Evolutionary conservation across 2,888 invertebrate species (phyloP), one percentile per base, ranked within the genome.

Genomic region (Physocephala rufipes): DNA sequence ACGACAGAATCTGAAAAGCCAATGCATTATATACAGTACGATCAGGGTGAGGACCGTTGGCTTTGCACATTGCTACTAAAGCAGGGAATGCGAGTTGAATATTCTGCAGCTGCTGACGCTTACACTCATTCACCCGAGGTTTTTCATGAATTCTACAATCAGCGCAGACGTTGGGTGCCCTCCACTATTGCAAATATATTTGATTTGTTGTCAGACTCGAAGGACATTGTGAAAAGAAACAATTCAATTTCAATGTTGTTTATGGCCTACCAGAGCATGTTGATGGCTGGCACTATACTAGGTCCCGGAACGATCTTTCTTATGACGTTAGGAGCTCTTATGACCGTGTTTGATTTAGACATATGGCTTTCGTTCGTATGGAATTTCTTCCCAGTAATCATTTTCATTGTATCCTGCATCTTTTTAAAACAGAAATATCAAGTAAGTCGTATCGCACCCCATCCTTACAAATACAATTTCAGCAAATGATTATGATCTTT

Each of bases 1-100:
- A 95, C 96, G 0, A 91, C 92, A 0, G 90, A 90, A 75, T 90
- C 93, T 0, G 88, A 89, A 71, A 92, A 94, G 81, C 93, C 96
- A 0, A 88, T 91, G 74, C 95, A 96, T 86, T 95, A 91, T 80
- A 95, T 96, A 24, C 96, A 96, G 83, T 96, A 95, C 82, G 96
- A 96, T 90, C 95, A 96, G 88, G 95, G 96, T n/a, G 97, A 98
- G 85, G 97, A 98, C 86, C 90, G 97, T 75, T 97, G 97, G 97
- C 87, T 97, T 9, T 97, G 97, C 84, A 97, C 97, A 0, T 86
- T 97, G 67, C 88, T 98, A 0, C 88, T 97, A 0, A 97, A 97
- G 84, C 90, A 95, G 77, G 97, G 97, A 0, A 96, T 95, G 82
- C 90, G 95, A 26, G 92, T 98, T 1, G 97, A 97, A 82, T 97